Evolutionary conservation across 1,140 invertebrate genomes (phyloP), one percentile per base, ranked within the genome.

Genomic region (Helicoverpa armigera): DNA sequence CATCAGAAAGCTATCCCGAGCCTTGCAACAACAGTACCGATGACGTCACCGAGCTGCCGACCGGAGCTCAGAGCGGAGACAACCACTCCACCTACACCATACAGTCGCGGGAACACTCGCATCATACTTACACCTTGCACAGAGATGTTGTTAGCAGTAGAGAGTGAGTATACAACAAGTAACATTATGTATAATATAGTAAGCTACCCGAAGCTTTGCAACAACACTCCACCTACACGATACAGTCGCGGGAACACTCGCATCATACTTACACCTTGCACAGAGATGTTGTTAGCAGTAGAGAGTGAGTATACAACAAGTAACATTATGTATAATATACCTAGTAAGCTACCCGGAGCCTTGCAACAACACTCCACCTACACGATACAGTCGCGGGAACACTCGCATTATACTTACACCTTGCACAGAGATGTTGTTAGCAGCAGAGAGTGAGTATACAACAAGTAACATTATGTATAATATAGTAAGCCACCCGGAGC

Each of bases 1-100:
- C 93, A 0, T 95, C 95, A 1, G 94, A 94, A 29, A 94, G 92
- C 83, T 94, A 95, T 60, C 92, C 91, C 2, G 92, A 94, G 79
- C 94, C 89, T 16, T 95, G 89, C 83, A 94, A 91, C 87, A 93
- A 91, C 79, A 93, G 88, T 2, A 92, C 89, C 18, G 93, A 92
- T 73, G 91, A 93, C 12, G 88, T 88, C 2, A 92, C 91, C 0
- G 92, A 92, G 50, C 82, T 93, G n/a, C 90, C 89, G 3, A 90
- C 90, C 18, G 89, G 83, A 3, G 78, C 78, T 1, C 83, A 80
- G 29, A 90, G 84, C 78, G 82, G 58, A 0, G 82, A 85, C 50
- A 81, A 84, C 11, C 84, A 80, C 48, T 87, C 88, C 51, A 88
- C 88, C 31, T 84, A 85, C 79, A 85, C 74, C 13, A 23, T 77